phyloP scores from a whole-genome alignment of 2,888 invertebrate genomes.

The Rhorus exstirpatorius region DNA sequence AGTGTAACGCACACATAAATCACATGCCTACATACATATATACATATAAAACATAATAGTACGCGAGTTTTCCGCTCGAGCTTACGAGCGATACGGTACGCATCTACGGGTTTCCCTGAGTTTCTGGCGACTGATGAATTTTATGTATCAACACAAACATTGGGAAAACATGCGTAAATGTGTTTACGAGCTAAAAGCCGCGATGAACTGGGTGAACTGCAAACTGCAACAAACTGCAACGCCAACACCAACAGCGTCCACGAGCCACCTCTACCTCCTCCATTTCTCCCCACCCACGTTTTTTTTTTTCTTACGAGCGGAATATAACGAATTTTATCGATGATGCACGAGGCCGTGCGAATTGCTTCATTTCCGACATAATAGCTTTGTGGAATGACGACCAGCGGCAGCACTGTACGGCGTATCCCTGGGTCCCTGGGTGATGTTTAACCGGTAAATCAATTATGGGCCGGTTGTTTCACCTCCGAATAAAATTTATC shows the following conservation, averaged over 20 bases:
- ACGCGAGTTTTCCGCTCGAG: constrained; percentile 2
- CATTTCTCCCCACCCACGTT: too few relatives aligned
- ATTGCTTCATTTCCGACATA: neutral
- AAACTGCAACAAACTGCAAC: constrained; percentile 3
- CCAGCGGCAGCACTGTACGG: constrained; percentile 10
- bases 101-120: neutral
- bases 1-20: constrained; percentile 52
- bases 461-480: too few relatives aligned
- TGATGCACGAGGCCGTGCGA: constrained; percentile 35
- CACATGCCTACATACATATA: constrained; percentile 52
- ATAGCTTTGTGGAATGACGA: neutral
- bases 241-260: constrained; percentile 49
- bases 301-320: constrained; percentile 49
- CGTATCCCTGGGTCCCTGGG: too few relatives aligned
- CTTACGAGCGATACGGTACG: neutral
- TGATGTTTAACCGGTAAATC: too few relatives aligned
- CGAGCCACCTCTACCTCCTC: constrained; percentile 45
- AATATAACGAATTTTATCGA: constrained; percentile 51
- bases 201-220: constrained; percentile 31
- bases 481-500: too few relatives aligned
- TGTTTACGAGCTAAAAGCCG: constrained; percentile 22
- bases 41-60: constrained; percentile 5
- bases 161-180: neutral
- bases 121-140: neutral
- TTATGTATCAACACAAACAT: neutral